Evolutionary conservation across 2,888 invertebrate genomes (phyloP).

Genomic region (Drosophila melanosoma): DNA sequence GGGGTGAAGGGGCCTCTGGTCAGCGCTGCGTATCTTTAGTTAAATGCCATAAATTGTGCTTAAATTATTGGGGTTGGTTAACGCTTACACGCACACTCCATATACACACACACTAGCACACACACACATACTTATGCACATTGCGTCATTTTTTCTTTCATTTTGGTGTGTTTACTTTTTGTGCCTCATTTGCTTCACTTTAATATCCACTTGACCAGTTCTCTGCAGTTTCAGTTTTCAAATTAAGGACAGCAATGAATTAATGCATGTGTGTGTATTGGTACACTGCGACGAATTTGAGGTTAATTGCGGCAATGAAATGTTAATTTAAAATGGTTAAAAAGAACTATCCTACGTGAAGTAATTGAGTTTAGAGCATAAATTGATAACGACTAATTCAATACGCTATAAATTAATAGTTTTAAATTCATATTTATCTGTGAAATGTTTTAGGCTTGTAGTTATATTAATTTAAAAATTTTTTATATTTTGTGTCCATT

Average conservation of each 20-base stretch:
- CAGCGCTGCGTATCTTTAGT: conserved; percentile 72
- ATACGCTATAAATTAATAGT: not conserved
- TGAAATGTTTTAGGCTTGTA: not conserved
- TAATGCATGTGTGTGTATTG: not conserved
- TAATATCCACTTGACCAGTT: conserved; percentile 61
- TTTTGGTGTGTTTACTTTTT: conserved; percentile 58
- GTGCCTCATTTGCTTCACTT: conserved; percentile 66
- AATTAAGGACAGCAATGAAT: conserved; percentile 8
- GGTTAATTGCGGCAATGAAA: not conserved
- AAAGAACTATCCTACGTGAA: no score
- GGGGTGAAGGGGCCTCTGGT: conserved; percentile 19
- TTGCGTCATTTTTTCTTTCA: conserved; percentile 47
- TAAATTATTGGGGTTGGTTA: conserved; percentile 80
- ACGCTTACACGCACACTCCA: conserved; percentile 39
- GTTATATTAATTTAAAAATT: not conserved
- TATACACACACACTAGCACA: conserved; percentile 12
- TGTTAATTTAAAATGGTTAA: not conserved
- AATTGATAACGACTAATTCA: not conserved
- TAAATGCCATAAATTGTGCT: conserved; percentile 79
- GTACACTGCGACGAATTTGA: conserved; percentile 22
- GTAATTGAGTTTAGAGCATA: not conserved
- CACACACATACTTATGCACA: conserved; percentile 1
- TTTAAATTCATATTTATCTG: not conserved
- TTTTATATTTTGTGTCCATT: not conserved
- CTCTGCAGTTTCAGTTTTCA: conserved; percentile 5